Evolutionary conservation across 2,797 vertebrate species (phyloP).

Genomic region (Arctocebus calabarensis): DNA sequence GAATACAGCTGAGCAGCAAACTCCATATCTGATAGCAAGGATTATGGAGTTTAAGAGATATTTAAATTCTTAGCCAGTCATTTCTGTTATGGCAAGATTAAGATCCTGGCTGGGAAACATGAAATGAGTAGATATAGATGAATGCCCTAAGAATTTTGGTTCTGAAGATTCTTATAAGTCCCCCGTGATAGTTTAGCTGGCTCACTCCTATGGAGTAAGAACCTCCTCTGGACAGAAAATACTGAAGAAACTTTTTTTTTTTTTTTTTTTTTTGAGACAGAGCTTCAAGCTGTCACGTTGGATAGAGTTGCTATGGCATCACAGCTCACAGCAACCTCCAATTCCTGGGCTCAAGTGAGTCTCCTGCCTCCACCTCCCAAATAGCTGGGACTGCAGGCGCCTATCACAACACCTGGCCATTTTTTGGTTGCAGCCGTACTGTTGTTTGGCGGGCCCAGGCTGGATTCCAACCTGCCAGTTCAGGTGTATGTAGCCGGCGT

Average conservation of each 20-base stretch:
- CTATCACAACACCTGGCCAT: no score
- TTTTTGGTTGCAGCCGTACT: no score
- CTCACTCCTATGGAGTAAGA: neutral
- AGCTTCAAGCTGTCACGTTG: no score
- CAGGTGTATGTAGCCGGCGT: no score
- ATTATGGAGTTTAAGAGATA: neutral
- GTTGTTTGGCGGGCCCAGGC: no score
- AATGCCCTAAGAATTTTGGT: neutral
- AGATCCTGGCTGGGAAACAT: neutral
- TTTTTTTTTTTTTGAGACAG: no score
- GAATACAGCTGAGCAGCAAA: neutral
- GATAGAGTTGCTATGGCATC: no score
- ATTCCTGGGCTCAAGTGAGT: no score
- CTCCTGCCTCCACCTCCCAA: no score
- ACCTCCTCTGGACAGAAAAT: neutral
- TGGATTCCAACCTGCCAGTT: no score
- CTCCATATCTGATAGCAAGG: neutral
- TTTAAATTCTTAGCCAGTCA: neutral
- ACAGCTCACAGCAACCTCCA: no score
- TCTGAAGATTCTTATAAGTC: neutral
- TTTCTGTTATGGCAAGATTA: neutral
- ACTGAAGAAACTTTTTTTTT: neutral
- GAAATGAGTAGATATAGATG: neutral
- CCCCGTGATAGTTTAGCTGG: neutral
- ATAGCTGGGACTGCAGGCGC: no score